Conservation (phyloP, 2,113 vertebrate genomes). For the Lutjanus erythropterus region DNA sequence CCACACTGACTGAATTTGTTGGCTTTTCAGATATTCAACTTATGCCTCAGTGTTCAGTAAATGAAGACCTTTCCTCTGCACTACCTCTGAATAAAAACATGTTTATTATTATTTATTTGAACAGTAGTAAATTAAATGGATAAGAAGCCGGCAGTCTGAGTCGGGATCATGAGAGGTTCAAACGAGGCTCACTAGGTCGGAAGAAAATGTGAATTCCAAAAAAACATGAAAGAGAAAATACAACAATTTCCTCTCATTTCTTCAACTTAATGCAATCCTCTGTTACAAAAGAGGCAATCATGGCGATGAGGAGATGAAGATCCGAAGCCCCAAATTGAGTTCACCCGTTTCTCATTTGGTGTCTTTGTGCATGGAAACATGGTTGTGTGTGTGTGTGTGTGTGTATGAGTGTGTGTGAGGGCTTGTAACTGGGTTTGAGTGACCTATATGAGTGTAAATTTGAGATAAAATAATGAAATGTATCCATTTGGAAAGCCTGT, state of each 20-base stretch:
- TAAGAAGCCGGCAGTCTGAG: slow-evolving; percentile 9
- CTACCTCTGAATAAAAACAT: neutral
- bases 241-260: slow-evolving; percentile 49
- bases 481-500: neutral
- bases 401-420: slow-evolving; percentile 5
- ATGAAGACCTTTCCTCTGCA: neutral
- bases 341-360: slow-evolving; percentile 48
- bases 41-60: neutral
- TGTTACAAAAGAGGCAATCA: slow-evolving; percentile 69
- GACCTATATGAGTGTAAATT: neutral
- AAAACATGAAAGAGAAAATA: slow-evolving; percentile 49
- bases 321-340: slow-evolving; percentile 36
- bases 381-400: slow-evolving; percentile 17
- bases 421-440: slow-evolving; percentile 9
- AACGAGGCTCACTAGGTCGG: neutral
- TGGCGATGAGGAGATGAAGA: slow-evolving; percentile 55
- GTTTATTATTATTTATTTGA: too few relatives aligned
- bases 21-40: neutral
- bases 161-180: slow-evolving; percentile 7
- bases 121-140: slow-evolving; percentile 23
- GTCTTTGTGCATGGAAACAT: slow-evolving; percentile 34
- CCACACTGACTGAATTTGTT: neutral
- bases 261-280: slow-evolving; percentile 54
- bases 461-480: neutral
- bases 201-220: slow-evolving; percentile 34